phyloP scores from a whole-genome alignment of 1,140 invertebrate genomes.

The Drosophila navojoa region DNA sequence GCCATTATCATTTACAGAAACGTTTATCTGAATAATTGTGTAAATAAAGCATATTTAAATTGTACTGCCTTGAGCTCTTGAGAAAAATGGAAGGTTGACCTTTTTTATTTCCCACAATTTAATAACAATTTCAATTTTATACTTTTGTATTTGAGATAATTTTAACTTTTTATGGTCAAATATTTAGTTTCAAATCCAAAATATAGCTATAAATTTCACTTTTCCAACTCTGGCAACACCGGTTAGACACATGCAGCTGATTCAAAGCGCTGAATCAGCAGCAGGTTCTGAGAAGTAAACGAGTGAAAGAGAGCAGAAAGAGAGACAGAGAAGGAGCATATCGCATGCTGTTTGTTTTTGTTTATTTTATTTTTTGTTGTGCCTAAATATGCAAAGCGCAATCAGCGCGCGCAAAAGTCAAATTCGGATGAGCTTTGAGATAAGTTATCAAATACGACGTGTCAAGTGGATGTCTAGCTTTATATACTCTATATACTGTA shows the following conservation, averaged over 20 bases:
- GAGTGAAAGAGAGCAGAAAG: background rate
- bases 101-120: too few relatives aligned
- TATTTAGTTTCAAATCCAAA: background rate
- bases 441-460: constrained; percentile 33
- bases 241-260: constrained; percentile 15
- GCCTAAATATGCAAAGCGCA: constrained; percentile 12
- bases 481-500: constrained; percentile 9
- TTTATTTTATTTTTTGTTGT: background rate
- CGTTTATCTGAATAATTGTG: too few relatives aligned
- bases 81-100: background rate
- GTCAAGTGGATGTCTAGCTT: background rate
- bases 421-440: constrained; percentile 37
- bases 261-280: constrained; percentile 33
- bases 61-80: background rate
- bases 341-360: background rate
- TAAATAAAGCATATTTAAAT: background rate
- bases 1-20: background rate
- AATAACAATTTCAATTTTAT: too few relatives aligned
- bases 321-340: background rate
- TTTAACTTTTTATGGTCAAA: background rate
- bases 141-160: background rate
- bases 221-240: background rate
- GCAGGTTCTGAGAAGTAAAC: constrained; percentile 3
- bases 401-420: constrained; percentile 15
- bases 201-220: background rate